Evolutionary conservation across 2,797 vertebrate species (phyloP), one percentile per base, ranked within the genome.

Genomic region (Danio choprae): DNA sequence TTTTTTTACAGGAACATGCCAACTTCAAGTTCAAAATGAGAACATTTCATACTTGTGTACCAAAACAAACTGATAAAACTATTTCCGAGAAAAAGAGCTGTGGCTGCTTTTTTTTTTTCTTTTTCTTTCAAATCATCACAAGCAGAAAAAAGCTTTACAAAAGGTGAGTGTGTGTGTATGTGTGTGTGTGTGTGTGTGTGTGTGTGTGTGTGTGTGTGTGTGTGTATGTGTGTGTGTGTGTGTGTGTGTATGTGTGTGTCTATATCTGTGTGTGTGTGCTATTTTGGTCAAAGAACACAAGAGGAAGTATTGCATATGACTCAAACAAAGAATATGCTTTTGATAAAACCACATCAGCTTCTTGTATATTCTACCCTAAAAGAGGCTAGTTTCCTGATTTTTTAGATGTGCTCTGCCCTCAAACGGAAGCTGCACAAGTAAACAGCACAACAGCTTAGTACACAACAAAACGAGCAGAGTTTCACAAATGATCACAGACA

Each of bases 311-410:
- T 87, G 92, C 90, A 90, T 88, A 92, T 94, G 92, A 95, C 91
- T 92, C 93, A 93, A 93, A 94, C 92, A 94, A 94, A 94, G 92
- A 93, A 92, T 91, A 89, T 90, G 90, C 93, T 94, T 94, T 94
- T 94, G 92, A 93, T 94, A 91, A 93, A 94, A 94, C 92, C 93
- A 91, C 93, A 92, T 89, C 90, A 74, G 88, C 93, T 92, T 91
- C 91, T 93, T 94, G 90, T 92, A 91, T 93, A 94, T 93, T 95
- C 92, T 90, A 93, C 89, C 91, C 90, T 91, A 93, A 87, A 93
- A 92, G 86, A 86, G 88, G 67, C 88, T 89, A 90, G 91, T 91
- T 94, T 94, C 91, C 92, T 93, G 92, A 85, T 91, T 92, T 92
- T 90, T 89, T 91, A 87, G 84, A 90, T 87, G 90, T 90, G 88